phyloP scores from a whole-genome alignment of 2,888 invertebrate species.

The Aporophyla nigra region DNA sequence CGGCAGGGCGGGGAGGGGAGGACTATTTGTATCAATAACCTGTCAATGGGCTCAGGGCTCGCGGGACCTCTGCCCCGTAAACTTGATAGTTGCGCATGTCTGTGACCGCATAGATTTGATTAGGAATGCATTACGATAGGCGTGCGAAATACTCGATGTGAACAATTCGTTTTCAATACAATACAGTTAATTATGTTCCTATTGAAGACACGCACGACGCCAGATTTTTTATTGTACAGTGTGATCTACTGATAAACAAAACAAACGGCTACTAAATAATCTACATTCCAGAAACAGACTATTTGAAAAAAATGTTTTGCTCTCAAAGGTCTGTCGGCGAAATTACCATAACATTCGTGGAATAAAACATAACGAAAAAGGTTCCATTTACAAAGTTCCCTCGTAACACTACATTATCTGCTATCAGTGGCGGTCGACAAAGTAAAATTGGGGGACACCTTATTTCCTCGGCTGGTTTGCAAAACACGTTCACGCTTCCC shows the following conservation, averaged over 20 bases:
- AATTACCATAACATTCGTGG: slow-evolving; percentile 69
- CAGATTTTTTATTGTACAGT: slow-evolving; percentile 6
- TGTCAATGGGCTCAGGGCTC: slow-evolving; percentile 90
- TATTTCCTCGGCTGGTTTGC: slow-evolving; percentile 89
- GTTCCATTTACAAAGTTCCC: slow-evolving; percentile 81
- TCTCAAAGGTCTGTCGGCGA: slow-evolving; percentile 61
- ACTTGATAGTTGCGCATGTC: slow-evolving; percentile 81
- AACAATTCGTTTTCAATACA: slow-evolving; percentile 44
- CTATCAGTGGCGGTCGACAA: slow-evolving; percentile 88
- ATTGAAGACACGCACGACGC: background rate
- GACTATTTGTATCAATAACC: slow-evolving; percentile 91
- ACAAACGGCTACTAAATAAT: slow-evolving; percentile 40
- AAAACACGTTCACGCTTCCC: slow-evolving; percentile 90
- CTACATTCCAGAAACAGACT: slow-evolving; percentile 44
- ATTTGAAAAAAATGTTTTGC: slow-evolving; percentile 57
- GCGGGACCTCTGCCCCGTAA: slow-evolving; percentile 84
- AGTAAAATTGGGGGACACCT: slow-evolving; percentile 89
- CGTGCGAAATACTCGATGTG: slow-evolving; percentile 78
- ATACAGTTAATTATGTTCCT: slow-evolving; percentile 19
- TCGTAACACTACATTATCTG: slow-evolving; percentile 86
- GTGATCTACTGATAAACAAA: slow-evolving; percentile 30
- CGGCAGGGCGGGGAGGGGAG: slow-evolving; percentile 77
- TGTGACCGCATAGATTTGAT: slow-evolving; percentile 88
- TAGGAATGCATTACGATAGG: slow-evolving; percentile 82
- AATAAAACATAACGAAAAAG: slow-evolving; percentile 78